Base-by-base conservation (phyloP, 2,113 vertebrate genomes). In the Lophotis ruficrista region DNA sequence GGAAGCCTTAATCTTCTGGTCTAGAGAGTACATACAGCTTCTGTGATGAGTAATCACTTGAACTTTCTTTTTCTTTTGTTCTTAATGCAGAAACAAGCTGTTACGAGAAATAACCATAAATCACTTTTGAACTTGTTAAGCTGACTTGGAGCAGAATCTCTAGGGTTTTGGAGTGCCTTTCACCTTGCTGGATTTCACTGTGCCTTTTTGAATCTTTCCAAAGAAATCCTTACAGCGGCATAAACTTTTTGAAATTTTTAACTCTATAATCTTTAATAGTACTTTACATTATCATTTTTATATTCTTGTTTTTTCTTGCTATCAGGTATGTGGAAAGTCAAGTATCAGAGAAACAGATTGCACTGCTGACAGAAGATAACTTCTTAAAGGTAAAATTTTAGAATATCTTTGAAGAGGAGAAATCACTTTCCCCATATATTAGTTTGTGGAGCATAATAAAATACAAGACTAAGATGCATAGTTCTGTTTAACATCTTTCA, bases 311-410 rank as follows among this genome's bases (percentile, higher is more conserved):
- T 70, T 70, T 91, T 68, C 87, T 96, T 94, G 84, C 66, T 92
- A 11, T 89, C 90, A 99, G 99, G 76, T 99, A 98, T 76, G 98
- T 99, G 80, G 99, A 99, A 97, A 91, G 94, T 76, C 99, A 99
- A 73, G 97, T 97, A 66, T 93, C 98, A 62, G 97, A 98, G 92
- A 98, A 98, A 54, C 99, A 99, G 94, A 90, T 98, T 64, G 95
- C 96, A 23, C 98, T 99, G 28, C 96, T 99, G 86, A 99, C 98
- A 3, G 95, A 94, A 90, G 99, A 99, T 43, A 75, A 27, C 75
- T 96, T 96, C 97, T 97, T 99, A 95, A 99, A 99, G 99, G 99
- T 99, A 98, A 91, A 69, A 66, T 45, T 60, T 90, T 28, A 81
- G 30, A 56, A 66, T 56, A 12, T 66, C 28, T 72, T 90, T 82